phyloP scores from a whole-genome alignment of 2,113 vertebrate genomes.

The Camelus dromedarius region DNA sequence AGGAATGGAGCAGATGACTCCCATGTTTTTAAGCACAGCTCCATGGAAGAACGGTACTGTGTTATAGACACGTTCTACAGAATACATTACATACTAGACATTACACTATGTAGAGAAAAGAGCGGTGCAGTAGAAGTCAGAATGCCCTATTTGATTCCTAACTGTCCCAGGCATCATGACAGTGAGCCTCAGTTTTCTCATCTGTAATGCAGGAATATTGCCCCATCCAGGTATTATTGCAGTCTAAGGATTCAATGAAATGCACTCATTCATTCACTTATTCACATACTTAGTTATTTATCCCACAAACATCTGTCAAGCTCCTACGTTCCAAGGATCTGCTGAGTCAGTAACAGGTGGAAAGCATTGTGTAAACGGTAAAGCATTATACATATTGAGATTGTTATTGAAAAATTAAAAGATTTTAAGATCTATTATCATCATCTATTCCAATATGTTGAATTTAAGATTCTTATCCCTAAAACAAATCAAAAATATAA shows the following conservation, averaged over 20 bases:
- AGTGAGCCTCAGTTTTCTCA: neutral
- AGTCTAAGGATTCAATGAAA: neutral
- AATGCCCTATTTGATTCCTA: neutral
- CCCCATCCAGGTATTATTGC: neutral
- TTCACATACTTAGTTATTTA: neutral
- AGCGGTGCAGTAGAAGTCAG: neutral
- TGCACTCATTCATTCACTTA: neutral
- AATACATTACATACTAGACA: neutral
- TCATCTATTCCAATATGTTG: neutral
- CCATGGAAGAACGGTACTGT: neutral
- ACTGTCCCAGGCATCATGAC: neutral
- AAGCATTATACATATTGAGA: neutral
- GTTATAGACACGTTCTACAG: neutral
- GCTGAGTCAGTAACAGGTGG: neutral
- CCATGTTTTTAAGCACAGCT: neutral
- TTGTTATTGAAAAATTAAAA: neutral
- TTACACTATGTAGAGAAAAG: neutral
- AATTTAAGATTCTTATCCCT: neutral
- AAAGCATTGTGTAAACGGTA: neutral
- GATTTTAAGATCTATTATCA: neutral
- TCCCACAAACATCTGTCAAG: neutral
- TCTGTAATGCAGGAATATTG: neutral
- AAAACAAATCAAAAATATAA: constrained; percentile 10
- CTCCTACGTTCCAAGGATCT: neutral
- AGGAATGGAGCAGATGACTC: neutral